Base-by-base conservation (phyloP, 2,113 vertebrate species). In the Barnardius zonarius region DNA sequence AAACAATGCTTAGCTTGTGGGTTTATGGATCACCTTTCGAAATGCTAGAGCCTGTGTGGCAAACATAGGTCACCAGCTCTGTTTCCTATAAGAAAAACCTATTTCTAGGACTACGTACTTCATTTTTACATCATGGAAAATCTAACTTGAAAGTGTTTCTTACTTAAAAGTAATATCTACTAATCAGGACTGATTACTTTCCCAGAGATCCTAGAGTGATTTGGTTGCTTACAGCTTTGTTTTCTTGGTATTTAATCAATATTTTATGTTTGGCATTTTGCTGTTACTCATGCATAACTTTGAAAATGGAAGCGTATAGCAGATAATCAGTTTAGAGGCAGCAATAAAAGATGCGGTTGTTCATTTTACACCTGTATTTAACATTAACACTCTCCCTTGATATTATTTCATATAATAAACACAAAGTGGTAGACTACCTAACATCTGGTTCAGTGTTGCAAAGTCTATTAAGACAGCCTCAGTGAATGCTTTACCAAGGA, bases 201-300 rank as follows among this genome's bases (percentile, higher is more conserved):
- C 46, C 74, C 31, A 77, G 70, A 81, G 13, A 74, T 33, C n/a
- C 14, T 37, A 41, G 73, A n/a, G 7, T 57, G 83, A 73, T 89
- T 94, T 89, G 7, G 24, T 57, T 54, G 43, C 44, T 75, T 84
- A 81, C 9, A 73, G 81, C n/a, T 85, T 73, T 76, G 52, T 85
- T 48, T 90, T 83, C 76, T 57, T 59, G 17, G 22, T 80, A 54
- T 91, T 90, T 91, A 67, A 85, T 95, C 44, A 89, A 62, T 91
- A 69, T 91, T 95, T 95, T 78, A 52, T 85, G 49, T 69, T 70
- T 74, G 91, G 37, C 44, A 87, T 92, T 95, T 93, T 84, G 27
- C 49, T 91, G 57, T 90, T 57, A 35, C 51, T 89, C 49, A 51
- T 24, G 23, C 22, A 44, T 20, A n/a, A 68, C n/a, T 82, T 82